Percentiles rank a stretch among this genome's conserved stretches.
Evolutionary conservation across 2,797 vertebrate species (phyloP).

Genomic region (Tenualosa ilisha): DNA sequence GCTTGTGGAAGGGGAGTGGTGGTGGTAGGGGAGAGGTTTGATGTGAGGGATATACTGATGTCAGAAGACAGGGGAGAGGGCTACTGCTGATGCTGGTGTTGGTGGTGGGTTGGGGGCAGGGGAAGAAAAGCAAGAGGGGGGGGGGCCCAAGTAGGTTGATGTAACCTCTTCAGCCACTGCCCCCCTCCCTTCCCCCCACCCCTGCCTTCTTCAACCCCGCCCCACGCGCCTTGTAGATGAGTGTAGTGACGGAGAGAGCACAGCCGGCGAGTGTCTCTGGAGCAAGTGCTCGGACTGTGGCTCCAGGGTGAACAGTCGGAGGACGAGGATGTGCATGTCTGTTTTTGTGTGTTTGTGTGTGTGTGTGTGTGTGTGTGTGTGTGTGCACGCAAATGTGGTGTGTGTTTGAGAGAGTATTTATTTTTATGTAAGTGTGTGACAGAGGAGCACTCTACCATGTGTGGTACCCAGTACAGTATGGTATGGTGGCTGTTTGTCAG

Average conservation of each 20-base stretch:
- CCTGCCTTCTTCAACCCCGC: too few species aligned
- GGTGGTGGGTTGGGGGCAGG: conserved; percentile 36
- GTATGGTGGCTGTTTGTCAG: conserved; percentile 67
- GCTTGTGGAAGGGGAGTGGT: conserved; percentile 42
- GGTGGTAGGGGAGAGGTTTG: not conserved
- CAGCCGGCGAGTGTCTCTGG: not conserved
- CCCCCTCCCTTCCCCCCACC: not conserved
- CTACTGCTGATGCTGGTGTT: conserved; percentile 32
- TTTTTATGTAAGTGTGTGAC: not conserved
- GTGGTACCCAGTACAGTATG: conserved; percentile 69
- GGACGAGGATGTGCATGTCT: conserved; percentile 47
- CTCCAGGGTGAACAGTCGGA: conserved; percentile 78
- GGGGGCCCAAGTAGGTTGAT: not conserved
- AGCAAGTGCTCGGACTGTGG: conserved; percentile 74
- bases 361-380: conserved; percentile 34
- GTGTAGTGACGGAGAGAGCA: not conserved
- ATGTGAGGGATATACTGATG: conserved; percentile 38
- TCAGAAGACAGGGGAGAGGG: conserved; percentile 28
- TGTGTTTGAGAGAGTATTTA: not conserved
- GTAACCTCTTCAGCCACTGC: not conserved
- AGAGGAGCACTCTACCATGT: not conserved
- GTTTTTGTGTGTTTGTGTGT: not conserved
- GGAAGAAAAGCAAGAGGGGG: conserved; percentile 50
- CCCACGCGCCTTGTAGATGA: not conserved
- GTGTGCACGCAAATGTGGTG: conserved; percentile 46